Conservation (phyloP, 2,113 vertebrate genomes). For the Phyllostomus discolor region DNA sequence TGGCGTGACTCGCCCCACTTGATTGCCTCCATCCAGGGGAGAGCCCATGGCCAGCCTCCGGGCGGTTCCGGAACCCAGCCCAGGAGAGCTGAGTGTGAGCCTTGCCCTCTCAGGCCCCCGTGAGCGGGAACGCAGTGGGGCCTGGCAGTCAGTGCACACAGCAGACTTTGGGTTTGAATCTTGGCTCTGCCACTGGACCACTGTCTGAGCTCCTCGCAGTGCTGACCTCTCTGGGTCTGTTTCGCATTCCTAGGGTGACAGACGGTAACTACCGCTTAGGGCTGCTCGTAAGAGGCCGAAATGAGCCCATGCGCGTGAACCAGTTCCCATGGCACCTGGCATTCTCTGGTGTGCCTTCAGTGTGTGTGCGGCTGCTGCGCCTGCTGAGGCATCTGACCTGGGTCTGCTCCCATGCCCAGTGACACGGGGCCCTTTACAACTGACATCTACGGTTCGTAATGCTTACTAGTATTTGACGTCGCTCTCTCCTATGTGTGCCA, state of each 20-base stretch:
- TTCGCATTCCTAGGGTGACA: rapidly evolving
- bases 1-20: rapidly evolving
- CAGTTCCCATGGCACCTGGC: not conserved
- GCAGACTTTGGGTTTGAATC: not conserved
- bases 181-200: not conserved
- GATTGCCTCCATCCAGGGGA: not conserved
- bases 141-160: rapidly evolving
- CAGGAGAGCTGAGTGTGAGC: not conserved
- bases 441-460: not conserved
- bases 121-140: not conserved
- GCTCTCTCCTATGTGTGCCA: rapidly evolving
- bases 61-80: not conserved
- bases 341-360: rapidly evolving
- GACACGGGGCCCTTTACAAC: not conserved
- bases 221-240: not conserved
- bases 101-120: not conserved
- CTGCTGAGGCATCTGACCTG: not conserved
- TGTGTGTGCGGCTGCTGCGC: rapidly evolving
- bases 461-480: not conserved
- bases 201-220: rapidly evolving
- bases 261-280: not conserved
- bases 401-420: not conserved
- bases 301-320: not conserved
- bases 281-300: not conserved
- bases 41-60: not conserved